Conservation (phyloP, 2,888 invertebrate species). For the Nemoura dubitans region DNA sequence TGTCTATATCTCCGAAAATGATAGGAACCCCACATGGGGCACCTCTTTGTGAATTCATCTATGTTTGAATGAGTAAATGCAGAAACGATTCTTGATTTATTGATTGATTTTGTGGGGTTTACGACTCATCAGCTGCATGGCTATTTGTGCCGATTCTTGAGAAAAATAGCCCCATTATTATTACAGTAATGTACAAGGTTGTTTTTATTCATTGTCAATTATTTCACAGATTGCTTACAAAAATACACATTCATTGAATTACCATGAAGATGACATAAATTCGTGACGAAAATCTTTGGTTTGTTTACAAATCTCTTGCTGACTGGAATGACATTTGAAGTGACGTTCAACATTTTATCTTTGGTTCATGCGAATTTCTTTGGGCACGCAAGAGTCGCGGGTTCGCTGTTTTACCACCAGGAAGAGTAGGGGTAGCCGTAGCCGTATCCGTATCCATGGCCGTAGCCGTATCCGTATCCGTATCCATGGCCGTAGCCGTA, state of each 20-base stretch:
- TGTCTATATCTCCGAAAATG: too few relatives aligned
- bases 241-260: background rate
- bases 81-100: too few relatives aligned
- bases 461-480: conserved; percentile 30
- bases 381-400: background rate
- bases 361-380: background rate
- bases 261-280: background rate
- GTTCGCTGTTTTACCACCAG: background rate
- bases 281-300: background rate
- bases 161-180: too few relatives aligned
- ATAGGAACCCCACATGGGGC: too few relatives aligned
- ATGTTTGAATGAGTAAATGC: too few relatives aligned
- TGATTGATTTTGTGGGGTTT: too few relatives aligned
- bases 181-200: background rate
- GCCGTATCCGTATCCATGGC: too few relatives aligned
- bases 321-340: background rate
- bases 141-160: too few relatives aligned
- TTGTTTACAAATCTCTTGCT: background rate
- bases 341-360: too few relatives aligned
- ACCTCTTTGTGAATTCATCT: too few relatives aligned
- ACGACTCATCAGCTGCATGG: too few relatives aligned
- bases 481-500: conserved; percentile 46
- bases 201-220: background rate
- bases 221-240: background rate
- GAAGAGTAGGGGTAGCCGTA: conserved; percentile 33